Evolutionary conservation across 2,113 vertebrate species (phyloP).

Genomic region (Pseudorasbora parva): DNA sequence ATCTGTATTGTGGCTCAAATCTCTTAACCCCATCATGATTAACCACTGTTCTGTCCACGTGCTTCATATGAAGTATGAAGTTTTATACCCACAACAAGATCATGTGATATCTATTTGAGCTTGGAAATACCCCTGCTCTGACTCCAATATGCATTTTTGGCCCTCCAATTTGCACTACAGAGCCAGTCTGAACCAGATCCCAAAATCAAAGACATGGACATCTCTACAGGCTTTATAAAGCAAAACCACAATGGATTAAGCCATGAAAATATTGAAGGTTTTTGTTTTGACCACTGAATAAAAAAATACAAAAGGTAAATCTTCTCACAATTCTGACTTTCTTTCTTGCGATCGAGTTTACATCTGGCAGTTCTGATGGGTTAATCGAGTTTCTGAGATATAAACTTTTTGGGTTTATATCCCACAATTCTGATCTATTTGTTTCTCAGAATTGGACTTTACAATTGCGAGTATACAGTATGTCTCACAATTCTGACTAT

Average conservation of each 20-base stretch:
- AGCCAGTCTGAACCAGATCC: conserved; percentile 76
- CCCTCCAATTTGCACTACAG: conserved; percentile 30
- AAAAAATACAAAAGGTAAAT: too few species aligned
- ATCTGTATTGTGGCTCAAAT: background rate
- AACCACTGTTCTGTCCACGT: background rate
- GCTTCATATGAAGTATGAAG: background rate
- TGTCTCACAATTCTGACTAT: too few species aligned
- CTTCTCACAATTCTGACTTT: too few species aligned
- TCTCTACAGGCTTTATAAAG: conserved; percentile 32
- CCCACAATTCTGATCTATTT: too few species aligned
- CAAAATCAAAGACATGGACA: conserved; percentile 54
- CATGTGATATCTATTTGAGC: background rate
- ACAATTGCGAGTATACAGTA: too few species aligned
- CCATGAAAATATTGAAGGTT: background rate
- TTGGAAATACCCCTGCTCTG: conserved; percentile 11
- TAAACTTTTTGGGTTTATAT: too few species aligned
- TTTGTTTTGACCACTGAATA: too few species aligned
- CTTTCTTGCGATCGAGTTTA: too few species aligned
- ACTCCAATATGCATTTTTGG: conserved; percentile 60
- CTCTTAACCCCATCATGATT: background rate
- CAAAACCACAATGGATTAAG: conserved; percentile 39
- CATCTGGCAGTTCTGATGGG: too few species aligned
- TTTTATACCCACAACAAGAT: background rate
- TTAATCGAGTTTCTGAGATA: too few species aligned
- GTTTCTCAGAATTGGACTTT: too few species aligned